Percentiles rank a stretch among this genome's conserved stretches.
Evolutionary conservation across 1,140 invertebrate species (phyloP).

Genomic region (Sminthurinus signatus): DNA sequence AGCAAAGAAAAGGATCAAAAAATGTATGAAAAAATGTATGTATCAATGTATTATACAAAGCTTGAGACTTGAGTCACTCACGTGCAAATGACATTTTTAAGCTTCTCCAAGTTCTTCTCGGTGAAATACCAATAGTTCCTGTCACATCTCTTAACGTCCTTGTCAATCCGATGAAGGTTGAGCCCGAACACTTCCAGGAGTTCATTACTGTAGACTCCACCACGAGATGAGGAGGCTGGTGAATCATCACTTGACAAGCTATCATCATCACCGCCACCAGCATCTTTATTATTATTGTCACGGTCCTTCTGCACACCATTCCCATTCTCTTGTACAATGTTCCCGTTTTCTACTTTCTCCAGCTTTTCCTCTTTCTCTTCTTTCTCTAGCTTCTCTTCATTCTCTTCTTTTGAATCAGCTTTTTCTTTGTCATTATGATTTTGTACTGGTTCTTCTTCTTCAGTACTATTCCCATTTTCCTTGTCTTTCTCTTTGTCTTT

Average conservation of each 20-base stretch:
- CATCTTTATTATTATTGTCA: too few species aligned
- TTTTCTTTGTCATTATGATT: neutral
- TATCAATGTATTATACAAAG: neutral
- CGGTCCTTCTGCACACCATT: too few species aligned
- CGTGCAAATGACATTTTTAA: constrained; percentile 95
- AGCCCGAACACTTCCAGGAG: constrained; percentile 78
- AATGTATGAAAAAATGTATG: too few species aligned
- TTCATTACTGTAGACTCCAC: constrained; percentile 76
- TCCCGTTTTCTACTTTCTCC: neutral
- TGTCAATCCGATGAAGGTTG: constrained; percentile 90
- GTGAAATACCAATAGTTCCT: constrained; percentile 86
- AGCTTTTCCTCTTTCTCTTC: neutral
- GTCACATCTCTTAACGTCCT: constrained; percentile 92
- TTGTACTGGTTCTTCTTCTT: neutral
- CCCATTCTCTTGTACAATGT: too few species aligned
- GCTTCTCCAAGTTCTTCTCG: constrained; percentile 79
- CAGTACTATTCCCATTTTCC: neutral
- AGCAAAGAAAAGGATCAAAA: too few species aligned
- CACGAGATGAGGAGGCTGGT: constrained; percentile 75
- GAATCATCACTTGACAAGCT: constrained; percentile 59
- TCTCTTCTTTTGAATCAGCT: constrained; percentile 22
- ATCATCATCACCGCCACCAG: constrained; percentile 36
- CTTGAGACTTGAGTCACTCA: constrained; percentile 57
- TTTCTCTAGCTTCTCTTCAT: constrained; percentile 30
- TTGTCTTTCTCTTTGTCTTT: too few species aligned